A percentile compares a stretch with the other conserved stretches of the same genome.
phyloP scores from a whole-genome alignment of 2,797 vertebrate species.

The Tauraco hartlaubi region DNA sequence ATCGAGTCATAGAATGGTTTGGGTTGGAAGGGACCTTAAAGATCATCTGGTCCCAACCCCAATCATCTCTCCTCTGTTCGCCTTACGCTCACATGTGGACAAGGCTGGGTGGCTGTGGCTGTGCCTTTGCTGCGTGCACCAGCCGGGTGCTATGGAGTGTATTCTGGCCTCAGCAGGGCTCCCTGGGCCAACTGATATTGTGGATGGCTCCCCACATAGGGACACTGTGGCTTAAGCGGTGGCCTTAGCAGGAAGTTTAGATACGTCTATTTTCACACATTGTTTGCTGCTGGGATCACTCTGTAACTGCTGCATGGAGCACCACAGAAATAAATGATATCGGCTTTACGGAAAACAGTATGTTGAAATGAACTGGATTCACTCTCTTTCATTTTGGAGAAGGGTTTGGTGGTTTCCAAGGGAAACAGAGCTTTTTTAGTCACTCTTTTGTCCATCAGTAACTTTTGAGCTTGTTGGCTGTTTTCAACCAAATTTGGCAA shows the following conservation, averaged over 20 bases:
- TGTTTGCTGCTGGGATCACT: not conserved
- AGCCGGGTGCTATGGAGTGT: rapidly evolving
- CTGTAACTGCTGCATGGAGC: not conserved
- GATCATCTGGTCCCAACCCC: too few species aligned
- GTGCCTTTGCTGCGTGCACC: not conserved
- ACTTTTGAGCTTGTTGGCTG: not conserved
- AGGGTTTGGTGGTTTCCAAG: not conserved
- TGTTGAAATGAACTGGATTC: not conserved
- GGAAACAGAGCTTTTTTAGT: not conserved
- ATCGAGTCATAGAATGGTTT: too few species aligned
- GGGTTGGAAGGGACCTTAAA: too few species aligned
- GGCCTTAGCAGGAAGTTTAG: not conserved
- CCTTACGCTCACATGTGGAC: not conserved
- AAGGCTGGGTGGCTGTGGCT: not conserved
- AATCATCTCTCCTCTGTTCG: not conserved
- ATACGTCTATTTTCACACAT: not conserved
- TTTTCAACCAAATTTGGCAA: not conserved
- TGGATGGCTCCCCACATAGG: not conserved
- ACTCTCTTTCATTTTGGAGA: not conserved
- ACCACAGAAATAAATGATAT: not conserved
- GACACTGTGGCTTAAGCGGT: not conserved
- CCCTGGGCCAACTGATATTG: rapidly evolving
- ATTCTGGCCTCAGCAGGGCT: not conserved
- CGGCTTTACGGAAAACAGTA: not conserved
- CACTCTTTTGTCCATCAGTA: not conserved